phyloP scores from a whole-genome alignment of 2,888 invertebrate genomes.

The Ophonus ardosiacus region DNA sequence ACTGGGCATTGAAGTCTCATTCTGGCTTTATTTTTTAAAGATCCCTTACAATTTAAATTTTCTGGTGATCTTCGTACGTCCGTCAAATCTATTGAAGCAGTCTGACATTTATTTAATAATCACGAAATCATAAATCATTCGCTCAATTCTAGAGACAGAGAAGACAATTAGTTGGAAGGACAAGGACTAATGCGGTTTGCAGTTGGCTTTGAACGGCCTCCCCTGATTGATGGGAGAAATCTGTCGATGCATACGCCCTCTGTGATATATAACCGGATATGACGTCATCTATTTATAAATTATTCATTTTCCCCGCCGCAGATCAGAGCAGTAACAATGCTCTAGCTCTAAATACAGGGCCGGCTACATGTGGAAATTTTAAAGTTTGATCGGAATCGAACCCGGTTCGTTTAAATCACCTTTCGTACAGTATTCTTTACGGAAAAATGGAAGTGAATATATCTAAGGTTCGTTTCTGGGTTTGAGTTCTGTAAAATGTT shows the following conservation, averaged over 20 bases:
- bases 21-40: no score
- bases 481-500: no score
- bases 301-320: constrained; percentile 55
- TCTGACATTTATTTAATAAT: constrained; percentile 29
- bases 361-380: not conserved
- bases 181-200: not conserved
- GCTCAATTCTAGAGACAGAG: not conserved
- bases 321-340: constrained; percentile 40
- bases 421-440: no score
- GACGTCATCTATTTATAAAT: constrained; percentile 62
- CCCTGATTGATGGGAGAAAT: constrained; percentile 53
- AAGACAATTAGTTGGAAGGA: constrained; percentile 42
- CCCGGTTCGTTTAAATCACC: no score
- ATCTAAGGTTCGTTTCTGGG: no score
- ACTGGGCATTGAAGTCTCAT: no score
- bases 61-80: constrained; percentile 3
- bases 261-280: constrained; percentile 50
- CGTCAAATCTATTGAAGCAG: not conserved
- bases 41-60: constrained; percentile 40
- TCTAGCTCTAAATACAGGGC: not conserved
- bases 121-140: constrained; percentile 48
- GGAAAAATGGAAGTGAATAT: no score
- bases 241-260: constrained; percentile 53
- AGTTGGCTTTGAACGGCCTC: constrained; percentile 19
- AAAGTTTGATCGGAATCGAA: no score